phyloP scores from a whole-genome alignment of 2,797 vertebrate species.

The Schizopygopsis pylzovi region DNA sequence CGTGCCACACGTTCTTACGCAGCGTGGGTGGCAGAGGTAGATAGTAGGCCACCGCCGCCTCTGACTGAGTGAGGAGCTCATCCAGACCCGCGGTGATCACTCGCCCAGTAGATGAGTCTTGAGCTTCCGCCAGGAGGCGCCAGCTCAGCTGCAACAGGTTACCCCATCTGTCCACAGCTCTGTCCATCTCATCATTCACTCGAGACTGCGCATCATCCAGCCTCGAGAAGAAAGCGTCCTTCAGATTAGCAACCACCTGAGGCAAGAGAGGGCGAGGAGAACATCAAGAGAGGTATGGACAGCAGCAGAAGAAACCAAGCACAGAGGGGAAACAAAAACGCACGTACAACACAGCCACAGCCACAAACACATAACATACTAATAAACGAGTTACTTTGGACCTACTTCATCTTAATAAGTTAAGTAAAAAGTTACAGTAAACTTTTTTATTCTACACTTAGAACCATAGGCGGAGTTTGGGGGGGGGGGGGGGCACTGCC shows the following conservation, averaged over 20 bases:
- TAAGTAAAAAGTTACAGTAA: background rate
- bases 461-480: too few species aligned
- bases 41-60: constrained; percentile 70
- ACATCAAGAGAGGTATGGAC: background rate
- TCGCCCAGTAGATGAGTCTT: constrained; percentile 62
- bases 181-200: constrained; percentile 65
- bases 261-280: background rate
- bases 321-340: too few species aligned
- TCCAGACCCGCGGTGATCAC: constrained; percentile 63
- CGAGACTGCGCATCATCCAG: constrained; percentile 72
- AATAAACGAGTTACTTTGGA: background rate
- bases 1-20: constrained; percentile 64
- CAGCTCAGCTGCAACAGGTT: constrained; percentile 13
- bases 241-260: constrained; percentile 73
- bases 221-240: constrained; percentile 68
- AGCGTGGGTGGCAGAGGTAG: constrained; percentile 72
- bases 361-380: background rate
- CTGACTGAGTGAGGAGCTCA: constrained; percentile 68
- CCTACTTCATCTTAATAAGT: background rate
- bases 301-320: background rate
- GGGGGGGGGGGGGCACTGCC: too few species aligned
- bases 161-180: constrained; percentile 62
- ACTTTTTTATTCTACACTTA: background rate
- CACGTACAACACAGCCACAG: background rate
- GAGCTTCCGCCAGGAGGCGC: constrained; percentile 54